Evolutionary conservation across 2,113 vertebrate genomes (phyloP), one percentile per base, ranked within the genome.

Genomic region (Empidonax traillii): DNA sequence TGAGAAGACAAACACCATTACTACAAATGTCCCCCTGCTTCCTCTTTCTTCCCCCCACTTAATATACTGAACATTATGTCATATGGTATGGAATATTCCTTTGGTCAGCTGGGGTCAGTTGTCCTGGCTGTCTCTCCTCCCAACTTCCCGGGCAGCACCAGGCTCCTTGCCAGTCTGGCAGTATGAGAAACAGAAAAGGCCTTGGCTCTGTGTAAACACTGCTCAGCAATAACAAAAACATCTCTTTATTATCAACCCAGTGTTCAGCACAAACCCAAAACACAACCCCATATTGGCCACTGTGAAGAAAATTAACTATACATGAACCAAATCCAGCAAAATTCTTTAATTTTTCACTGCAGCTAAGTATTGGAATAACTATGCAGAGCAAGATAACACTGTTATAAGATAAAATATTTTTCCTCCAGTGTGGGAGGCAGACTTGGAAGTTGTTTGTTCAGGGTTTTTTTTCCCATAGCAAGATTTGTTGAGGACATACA

Each of bases 101-200:
- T 43, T 58, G 43, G 27, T 33, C 14, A 28, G 3, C 8, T 28
- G 2, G 35, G 6, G 31, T 58, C 59, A 58, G 51, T 31, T 74
- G 43, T 58, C 27, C 43, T 52, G 49, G 61, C 44, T 44, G 58
- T 56, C 24, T 16, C 43, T 58, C 31, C 22, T 89, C 59, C 43
- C 43, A 51, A 0, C 11, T 30, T 49, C 21, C 2, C 5, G 2
- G 1, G n/a, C 3, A 62, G 6, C 1, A 3, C 12, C n/a, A 72
- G 3, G 24, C 41, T 3, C 31, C 30, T 49, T 11, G 8, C 35
- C 49, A 49, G 8, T 0, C 0, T 49, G 49, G 30, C 2, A 43
- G 8, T 0, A 35, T 10, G 17, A 43, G 35, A 1, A 73, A 24
- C 14, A 80, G 58, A 31, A 43, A 73, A 73, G 31, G 35, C 25